Evolutionary conservation across 1,140 invertebrate genomes (phyloP).

Genomic region (Drosophila tsacasi): DNA sequence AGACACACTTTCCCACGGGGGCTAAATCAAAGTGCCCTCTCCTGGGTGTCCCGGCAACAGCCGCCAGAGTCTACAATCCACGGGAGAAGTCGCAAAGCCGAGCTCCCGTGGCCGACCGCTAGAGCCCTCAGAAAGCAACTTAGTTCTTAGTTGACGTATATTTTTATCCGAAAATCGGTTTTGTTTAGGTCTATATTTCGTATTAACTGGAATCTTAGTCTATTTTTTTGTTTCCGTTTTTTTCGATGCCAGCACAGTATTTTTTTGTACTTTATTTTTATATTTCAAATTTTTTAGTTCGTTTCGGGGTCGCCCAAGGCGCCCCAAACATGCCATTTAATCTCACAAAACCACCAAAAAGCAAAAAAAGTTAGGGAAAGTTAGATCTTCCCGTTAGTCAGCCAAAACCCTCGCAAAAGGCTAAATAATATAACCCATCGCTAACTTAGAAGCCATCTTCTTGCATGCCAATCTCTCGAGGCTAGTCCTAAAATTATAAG

Average conservation of each 20-base stretch:
- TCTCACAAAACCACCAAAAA: slow-evolving; percentile 58
- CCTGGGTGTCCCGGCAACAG: slow-evolving; percentile 27
- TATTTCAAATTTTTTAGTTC: slow-evolving; percentile 44
- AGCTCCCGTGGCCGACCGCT: neutral
- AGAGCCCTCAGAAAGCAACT: slow-evolving; percentile 38
- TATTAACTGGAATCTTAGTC: slow-evolving; percentile 43
- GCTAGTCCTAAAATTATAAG: slow-evolving; percentile 57
- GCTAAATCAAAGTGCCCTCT: neutral
- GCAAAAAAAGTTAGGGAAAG: slow-evolving; percentile 4
- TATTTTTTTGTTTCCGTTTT: slow-evolving; percentile 15
- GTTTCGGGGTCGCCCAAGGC: neutral
- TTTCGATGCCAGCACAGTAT: slow-evolving; percentile 66
- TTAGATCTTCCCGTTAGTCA: slow-evolving; percentile 34
- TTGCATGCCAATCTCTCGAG: slow-evolving; percentile 51
- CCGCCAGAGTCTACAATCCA: slow-evolving; percentile 34
- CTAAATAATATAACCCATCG: slow-evolving; percentile 28
- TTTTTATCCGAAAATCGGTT: slow-evolving; percentile 46
- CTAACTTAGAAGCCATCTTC: slow-evolving; percentile 45
- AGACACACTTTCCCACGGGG: slow-evolving; percentile 29
- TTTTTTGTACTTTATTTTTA: slow-evolving; percentile 67
- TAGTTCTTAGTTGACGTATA: slow-evolving; percentile 42
- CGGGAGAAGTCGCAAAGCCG: neutral
- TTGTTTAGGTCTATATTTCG: slow-evolving; percentile 32
- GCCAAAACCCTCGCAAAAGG: slow-evolving; percentile 59
- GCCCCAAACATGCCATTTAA: slow-evolving; percentile 51